Percentiles rank a stretch among this genome's conserved stretches.
These are phyloP conservation scores for Lepus timidus DNA, from an alignment of 2,113 vertebrate species.

Conservation along the genomic window DNA sequence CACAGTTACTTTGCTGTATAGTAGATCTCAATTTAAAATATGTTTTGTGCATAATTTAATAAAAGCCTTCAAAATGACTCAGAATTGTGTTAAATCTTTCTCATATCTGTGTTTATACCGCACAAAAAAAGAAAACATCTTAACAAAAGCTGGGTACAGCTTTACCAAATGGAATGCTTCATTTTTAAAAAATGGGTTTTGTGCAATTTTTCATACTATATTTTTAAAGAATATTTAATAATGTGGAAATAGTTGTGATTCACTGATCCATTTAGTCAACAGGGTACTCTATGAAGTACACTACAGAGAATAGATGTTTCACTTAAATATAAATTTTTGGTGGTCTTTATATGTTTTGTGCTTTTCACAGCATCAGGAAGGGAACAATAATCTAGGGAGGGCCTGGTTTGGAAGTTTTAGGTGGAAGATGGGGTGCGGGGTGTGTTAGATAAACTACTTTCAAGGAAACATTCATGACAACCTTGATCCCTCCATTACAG, in stretches of 20 bases:
- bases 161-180: not conserved
- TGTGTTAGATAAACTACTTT: too few relatives aligned
- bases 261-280: not conserved
- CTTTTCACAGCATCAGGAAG: not conserved
- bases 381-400: not conserved
- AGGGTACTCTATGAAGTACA: not conserved
- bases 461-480: too few relatives aligned
- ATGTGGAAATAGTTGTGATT: not conserved
- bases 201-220: not conserved
- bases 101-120: not conserved
- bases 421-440: too few relatives aligned
- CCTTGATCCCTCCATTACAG: constrained; percentile 86
- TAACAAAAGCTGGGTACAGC: not conserved
- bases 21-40: not conserved
- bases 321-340: not conserved
- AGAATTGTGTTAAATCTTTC: too few relatives aligned
- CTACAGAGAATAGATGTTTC: not conserved
- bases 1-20: not conserved
- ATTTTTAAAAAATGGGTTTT: not conserved
- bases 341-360: not conserved
- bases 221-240: not conserved
- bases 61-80: not conserved
- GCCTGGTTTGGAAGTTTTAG: too few relatives aligned
- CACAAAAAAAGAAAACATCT: not conserved
- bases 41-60: not conserved